Evolutionary conservation across 2,888 invertebrate genomes (phyloP), one percentile per base, ranked within the genome.

Genomic region (Dryococelus australis): DNA sequence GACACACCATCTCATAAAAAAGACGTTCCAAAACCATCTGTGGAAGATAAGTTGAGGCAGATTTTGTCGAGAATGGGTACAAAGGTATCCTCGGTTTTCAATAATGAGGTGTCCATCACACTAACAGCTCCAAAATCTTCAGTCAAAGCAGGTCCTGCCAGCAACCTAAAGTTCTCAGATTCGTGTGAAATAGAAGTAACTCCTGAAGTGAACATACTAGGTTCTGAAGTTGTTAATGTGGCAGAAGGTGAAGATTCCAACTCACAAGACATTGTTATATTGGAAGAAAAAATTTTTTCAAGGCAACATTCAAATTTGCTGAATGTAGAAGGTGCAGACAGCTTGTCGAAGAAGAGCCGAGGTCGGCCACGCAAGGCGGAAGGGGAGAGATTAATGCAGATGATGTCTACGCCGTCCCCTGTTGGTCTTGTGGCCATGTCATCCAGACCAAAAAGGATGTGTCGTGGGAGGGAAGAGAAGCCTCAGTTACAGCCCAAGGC

Each of bases 351-450:
- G 85, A 92, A 92, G 86, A 92, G 93, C 89, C 92, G 94, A n/a
- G 94, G 94, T 6, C 90, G 94, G 47, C 94, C 94, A 0, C 91
- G 93, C 87, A 93, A 94, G 90, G 90, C 91, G 20, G 92, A 93
- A 53, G 91, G 93, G 84, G 93, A 79, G 16, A 79, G 88, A 28
- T 53, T 47, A 47, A 24, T 87, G 16, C 13, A 65, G 8, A 65
- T n/a, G 13, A 83, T 87, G 16, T 43, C 85, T 24, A 83, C 89
- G 65, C 89, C 89, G 86, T 90, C 90, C 84, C 87, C 87, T n/a
- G 87, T 84, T 20, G 84, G 83, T 35, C 87, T 84, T 26, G 84
- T 87, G 2, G 85, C 27, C 26, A n/a, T 79, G 27, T 28, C 83
- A 53, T 90, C 91, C 24, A 90, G 93, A 86, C 93, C 93, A 78